Evolutionary conservation across 2,888 invertebrate species (phyloP), one percentile per base, ranked within the genome.

Genomic region (Pogonocherus hispidulus): DNA sequence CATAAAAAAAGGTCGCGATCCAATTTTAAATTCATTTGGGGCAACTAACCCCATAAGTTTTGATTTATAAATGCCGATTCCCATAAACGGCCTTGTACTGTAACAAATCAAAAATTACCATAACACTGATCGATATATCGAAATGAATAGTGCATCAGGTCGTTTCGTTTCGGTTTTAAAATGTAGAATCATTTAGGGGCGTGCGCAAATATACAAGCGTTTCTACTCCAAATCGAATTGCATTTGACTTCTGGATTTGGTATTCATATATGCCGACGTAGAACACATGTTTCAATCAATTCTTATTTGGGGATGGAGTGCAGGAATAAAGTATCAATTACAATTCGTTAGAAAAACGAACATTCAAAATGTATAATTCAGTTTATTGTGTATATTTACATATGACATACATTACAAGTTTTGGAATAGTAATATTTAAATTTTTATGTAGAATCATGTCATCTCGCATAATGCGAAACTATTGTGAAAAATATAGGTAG

Each of bases 11-110:
- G 77, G 76, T 77, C 80, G 73, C 71, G 82, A 75, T 77, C 81
- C 83, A 83, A 84, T 84, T 85, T 82, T 76, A 80, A 80, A 85
- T 85, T 84, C 84, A 85, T 85, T 84, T 82, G 76, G 83, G 81
- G 79, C 80, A 78, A 73, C 72, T 73, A 79, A 78, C 82, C 82
- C 81, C 78, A 78, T 80, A 70, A 78, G 35, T 55, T 37, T 37
- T 37, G 55, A 55, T 55, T 55, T 55, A 55, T 55, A 55, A 55
- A 55, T 55, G 76, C 71, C 68, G 76, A 77, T 82, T 82, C 83
- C 82, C 84, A 84, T 84, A 84, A 84, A 83, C 84, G 83, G 79
- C 79, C 82, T 83, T 83, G 83, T 83, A 80, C 59, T 72, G 75
- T 81, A 81, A 81, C 82, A 83, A 82, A 84, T 83, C 82, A 72